phyloP scores from a whole-genome alignment of 2,797 vertebrate species.

The Rhinogobio ventralis region DNA sequence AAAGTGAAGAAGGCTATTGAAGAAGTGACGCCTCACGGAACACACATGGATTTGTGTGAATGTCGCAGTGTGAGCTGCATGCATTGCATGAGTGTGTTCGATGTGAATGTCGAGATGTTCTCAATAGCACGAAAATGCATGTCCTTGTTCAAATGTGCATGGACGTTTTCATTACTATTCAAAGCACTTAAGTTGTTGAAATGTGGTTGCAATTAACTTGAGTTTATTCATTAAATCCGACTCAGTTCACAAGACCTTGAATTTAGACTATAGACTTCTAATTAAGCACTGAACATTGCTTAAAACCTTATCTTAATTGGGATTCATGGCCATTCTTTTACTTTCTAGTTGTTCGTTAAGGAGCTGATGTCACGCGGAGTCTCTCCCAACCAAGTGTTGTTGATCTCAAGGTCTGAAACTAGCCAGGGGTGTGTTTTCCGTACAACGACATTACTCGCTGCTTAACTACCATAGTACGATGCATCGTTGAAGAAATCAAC shows the following conservation, averaged over 20 bases:
- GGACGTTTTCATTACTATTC: not conserved
- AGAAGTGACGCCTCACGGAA: not conserved
- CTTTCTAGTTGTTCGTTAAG: not conserved
- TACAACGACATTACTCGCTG: too few species aligned
- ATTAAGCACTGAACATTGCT: not conserved
- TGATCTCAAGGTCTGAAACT: not conserved
- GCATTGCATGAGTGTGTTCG: not conserved
- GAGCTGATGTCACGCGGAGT: not conserved
- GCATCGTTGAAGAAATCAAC: too few species aligned
- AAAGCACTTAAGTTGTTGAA: not conserved
- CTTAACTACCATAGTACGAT: too few species aligned
- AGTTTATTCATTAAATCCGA: not conserved
- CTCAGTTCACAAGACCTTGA: not conserved
- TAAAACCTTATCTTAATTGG: not conserved
- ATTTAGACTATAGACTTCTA: not conserved
- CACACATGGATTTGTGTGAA: conserved; percentile 22
- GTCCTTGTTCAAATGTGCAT: not conserved
- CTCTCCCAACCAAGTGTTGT: not conserved
- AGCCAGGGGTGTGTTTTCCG: too few species aligned
- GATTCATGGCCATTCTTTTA: not conserved
- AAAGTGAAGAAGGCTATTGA: not conserved
- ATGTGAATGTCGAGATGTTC: not conserved
- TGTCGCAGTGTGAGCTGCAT: not conserved
- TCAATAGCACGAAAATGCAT: not conserved
- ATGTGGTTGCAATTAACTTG: not conserved